Conservation (phyloP, 2,888 invertebrate species). For the Blastobasis adustella region DNA sequence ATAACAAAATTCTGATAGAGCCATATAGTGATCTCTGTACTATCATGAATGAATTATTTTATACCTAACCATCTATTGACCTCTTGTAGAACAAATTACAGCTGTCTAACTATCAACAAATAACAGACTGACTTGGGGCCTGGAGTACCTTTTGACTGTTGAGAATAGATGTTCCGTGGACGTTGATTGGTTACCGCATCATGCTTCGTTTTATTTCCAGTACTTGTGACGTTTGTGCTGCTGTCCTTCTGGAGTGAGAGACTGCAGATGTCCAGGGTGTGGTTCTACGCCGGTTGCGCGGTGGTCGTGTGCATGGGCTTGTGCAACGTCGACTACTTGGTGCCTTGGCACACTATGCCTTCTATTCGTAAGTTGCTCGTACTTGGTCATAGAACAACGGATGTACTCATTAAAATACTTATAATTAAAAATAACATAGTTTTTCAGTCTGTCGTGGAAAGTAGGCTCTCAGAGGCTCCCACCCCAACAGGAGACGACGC, state of each 20-base stretch:
- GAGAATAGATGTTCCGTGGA: background rate
- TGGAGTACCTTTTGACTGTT: too few species aligned
- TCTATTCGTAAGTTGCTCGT: constrained; percentile 44
- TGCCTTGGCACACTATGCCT: constrained; percentile 50
- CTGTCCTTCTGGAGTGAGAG: constrained; percentile 60
- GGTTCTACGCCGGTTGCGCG: constrained; percentile 44
- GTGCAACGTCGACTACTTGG: constrained; percentile 47
- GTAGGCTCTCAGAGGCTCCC: too few species aligned
- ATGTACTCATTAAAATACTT: too few species aligned
- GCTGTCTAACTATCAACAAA: too few species aligned
- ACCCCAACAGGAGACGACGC: too few species aligned
- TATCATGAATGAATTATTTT: too few species aligned
- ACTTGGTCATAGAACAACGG: too few species aligned
- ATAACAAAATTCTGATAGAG: too few species aligned
- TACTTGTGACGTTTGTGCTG: constrained; percentile 44
- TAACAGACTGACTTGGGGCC: too few species aligned
- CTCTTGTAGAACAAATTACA: too few species aligned
- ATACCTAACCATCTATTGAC: too few species aligned
- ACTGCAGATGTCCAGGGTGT: constrained; percentile 40
- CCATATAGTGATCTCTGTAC: too few species aligned
- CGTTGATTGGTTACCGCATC: background rate
- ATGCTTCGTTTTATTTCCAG: constrained; percentile 22
- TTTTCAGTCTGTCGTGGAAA: background rate
- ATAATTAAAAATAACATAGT: background rate
- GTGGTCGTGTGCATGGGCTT: constrained; percentile 47